Conservation (phyloP, 2,797 vertebrate genomes). For the Adelosebastes latens region DNA sequence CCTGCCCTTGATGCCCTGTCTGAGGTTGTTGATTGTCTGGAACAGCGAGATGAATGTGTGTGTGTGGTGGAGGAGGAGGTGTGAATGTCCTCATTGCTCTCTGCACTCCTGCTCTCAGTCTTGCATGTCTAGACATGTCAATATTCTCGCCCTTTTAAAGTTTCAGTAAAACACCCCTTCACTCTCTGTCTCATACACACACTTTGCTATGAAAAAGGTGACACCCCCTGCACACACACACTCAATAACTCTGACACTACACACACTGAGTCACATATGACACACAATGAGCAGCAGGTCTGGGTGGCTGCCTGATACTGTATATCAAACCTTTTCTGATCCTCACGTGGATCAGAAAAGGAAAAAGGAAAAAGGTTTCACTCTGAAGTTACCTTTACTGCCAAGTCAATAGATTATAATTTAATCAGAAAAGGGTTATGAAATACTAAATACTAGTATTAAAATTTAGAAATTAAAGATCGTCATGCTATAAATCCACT, state of each 20-base stretch:
- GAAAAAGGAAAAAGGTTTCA: slow-evolving; percentile 25
- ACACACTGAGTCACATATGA: slow-evolving; percentile 61
- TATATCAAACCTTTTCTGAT: slow-evolving; percentile 32
- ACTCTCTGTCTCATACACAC: slow-evolving; percentile 21
- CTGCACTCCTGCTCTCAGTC: slow-evolving; percentile 40
- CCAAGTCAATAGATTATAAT: not conserved
- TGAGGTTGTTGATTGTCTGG: slow-evolving; percentile 69
- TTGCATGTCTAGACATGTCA: slow-evolving; percentile 71
- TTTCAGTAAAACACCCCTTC: slow-evolving; percentile 57
- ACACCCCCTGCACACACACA: slow-evolving; percentile 39
- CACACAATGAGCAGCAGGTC: slow-evolving; percentile 49
- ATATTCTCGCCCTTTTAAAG: slow-evolving; percentile 53
- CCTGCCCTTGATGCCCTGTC: slow-evolving; percentile 66
- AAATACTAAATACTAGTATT: not conserved
- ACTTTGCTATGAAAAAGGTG: slow-evolving; percentile 15
- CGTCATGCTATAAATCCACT: not conserved
- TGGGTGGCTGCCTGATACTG: slow-evolving; percentile 28
- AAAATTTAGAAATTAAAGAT: not conserved
- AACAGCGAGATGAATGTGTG: slow-evolving; percentile 16
- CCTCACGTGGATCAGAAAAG: slow-evolving; percentile 24
- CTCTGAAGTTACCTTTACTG: slow-evolving; percentile 1
- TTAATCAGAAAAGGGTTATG: slow-evolving; percentile 4
- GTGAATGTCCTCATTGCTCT: slow-evolving; percentile 62
- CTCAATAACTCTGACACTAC: slow-evolving; percentile 40
- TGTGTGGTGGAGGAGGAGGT: slow-evolving; percentile 20